phyloP scores from a whole-genome alignment of 2,888 invertebrate species.

The Minunthozetes semirufus region DNA sequence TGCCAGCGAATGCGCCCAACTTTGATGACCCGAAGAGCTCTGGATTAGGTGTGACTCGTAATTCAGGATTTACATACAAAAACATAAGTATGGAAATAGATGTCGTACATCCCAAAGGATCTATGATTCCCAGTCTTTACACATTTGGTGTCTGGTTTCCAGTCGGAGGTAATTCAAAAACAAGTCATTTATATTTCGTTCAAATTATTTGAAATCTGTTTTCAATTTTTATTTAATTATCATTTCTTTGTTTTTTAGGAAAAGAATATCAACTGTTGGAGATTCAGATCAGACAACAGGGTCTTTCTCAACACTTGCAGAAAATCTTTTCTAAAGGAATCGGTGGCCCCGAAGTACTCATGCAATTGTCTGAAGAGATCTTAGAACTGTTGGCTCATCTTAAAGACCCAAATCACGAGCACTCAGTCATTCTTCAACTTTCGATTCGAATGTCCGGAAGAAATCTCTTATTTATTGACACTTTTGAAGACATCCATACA shows the following conservation, averaged over 20 bases:
- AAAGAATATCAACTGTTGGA: conserved; percentile 22
- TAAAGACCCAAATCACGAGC: conserved; percentile 3
- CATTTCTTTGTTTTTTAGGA: not conserved
- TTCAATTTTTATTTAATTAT: not conserved
- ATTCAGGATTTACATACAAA: not conserved
- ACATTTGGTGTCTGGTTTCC: not conserved
- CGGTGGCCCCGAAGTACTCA: not conserved
- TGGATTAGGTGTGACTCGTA: conserved; percentile 22
- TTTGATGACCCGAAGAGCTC: conserved; percentile 6
- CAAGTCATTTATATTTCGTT: too few relatives aligned
- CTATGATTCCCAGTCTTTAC: conserved; percentile 1
- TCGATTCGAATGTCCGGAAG: conserved; percentile 23
- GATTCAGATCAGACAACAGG: conserved; percentile 18
- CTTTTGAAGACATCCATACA: conserved; percentile 26
- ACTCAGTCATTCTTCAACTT: not conserved
- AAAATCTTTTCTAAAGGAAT: conserved; percentile 11
- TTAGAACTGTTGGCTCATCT: conserved; percentile 16
- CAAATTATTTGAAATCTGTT: too few relatives aligned
- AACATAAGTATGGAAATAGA: conserved; percentile 11
- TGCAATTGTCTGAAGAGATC: conserved; percentile 13
- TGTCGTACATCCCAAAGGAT: conserved; percentile 22
- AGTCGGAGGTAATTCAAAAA: conserved; percentile 16
- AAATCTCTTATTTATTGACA: conserved; percentile 23
- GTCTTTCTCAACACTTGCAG: conserved; percentile 18
- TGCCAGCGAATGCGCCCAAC: not conserved